Conservation (phyloP, 2,113 vertebrate species). For the Engraulis encrasicolus region DNA sequence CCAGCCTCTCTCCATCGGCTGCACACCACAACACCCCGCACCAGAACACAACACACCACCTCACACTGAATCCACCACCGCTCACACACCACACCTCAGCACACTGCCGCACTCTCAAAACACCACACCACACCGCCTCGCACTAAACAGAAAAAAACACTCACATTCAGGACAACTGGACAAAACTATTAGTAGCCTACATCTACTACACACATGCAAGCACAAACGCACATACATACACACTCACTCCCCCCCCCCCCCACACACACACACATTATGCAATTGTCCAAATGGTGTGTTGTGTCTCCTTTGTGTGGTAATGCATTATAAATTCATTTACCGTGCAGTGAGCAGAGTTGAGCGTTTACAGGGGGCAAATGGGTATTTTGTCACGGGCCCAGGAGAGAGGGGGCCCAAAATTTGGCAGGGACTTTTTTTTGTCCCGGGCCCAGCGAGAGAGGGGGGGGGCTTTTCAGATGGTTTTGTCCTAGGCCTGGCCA, state of each 20-base stretch:
- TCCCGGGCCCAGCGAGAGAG: too few relatives aligned
- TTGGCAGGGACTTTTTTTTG: too few relatives aligned
- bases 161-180: background rate
- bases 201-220: conserved; percentile 27
- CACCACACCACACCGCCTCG: background rate
- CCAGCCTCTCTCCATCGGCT: background rate
- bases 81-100: too few relatives aligned
- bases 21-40: background rate
- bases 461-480: too few relatives aligned
- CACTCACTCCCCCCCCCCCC: background rate
- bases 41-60: background rate
- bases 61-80: too few relatives aligned
- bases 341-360: conserved; percentile 45
- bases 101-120: background rate
- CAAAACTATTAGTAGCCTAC: background rate
- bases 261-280: conserved; percentile 22
- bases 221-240: background rate
- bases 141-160: background rate
- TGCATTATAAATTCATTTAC: conserved; percentile 57
- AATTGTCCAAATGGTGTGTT: conserved; percentile 23
- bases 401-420: too few relatives aligned
- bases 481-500: too few relatives aligned
- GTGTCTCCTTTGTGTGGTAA: conserved; percentile 48
- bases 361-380: too few relatives aligned
- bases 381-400: too few relatives aligned